Evolutionary conservation across 2,797 vertebrate genomes (phyloP).

Genomic region (Coccyzus lansbergi): DNA sequence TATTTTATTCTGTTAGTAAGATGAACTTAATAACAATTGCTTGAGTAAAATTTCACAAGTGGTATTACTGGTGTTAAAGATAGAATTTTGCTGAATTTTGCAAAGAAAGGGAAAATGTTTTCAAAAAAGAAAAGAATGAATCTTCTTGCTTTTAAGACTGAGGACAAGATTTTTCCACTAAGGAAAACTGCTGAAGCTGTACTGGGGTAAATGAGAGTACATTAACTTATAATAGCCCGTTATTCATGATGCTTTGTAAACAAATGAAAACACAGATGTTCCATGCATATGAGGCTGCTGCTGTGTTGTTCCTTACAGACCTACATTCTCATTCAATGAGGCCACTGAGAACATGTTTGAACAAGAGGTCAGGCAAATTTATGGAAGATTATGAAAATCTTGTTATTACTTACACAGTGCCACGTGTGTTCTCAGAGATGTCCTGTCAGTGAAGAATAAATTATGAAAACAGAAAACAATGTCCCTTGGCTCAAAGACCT

Average conservation of each 20-base stretch:
- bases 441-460: slow-evolving; percentile 26
- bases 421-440: neutral
- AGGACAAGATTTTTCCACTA: neutral
- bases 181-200: neutral
- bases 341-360: slow-evolving; percentile 29
- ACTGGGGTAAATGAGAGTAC: neutral
- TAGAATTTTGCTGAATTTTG: neutral
- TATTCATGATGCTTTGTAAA: neutral
- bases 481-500: neutral
- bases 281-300: neutral
- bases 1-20: neutral
- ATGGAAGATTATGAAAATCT: slow-evolving; percentile 29
- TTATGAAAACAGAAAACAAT: neutral
- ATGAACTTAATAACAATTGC: neutral
- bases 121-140: neutral
- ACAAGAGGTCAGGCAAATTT: slow-evolving; percentile 39
- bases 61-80: neutral
- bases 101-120: neutral
- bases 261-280: neutral
- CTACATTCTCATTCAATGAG: neutral
- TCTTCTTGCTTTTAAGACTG: neutral
- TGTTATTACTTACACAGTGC: slow-evolving; percentile 28
- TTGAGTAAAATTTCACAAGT: neutral
- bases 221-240: slow-evolving; percentile 2
- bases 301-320: neutral